These are phyloP conservation scores for Sakesphorus luctuosus DNA, from an alignment of 2,113 vertebrate species.

Conservation along the genomic window DNA sequence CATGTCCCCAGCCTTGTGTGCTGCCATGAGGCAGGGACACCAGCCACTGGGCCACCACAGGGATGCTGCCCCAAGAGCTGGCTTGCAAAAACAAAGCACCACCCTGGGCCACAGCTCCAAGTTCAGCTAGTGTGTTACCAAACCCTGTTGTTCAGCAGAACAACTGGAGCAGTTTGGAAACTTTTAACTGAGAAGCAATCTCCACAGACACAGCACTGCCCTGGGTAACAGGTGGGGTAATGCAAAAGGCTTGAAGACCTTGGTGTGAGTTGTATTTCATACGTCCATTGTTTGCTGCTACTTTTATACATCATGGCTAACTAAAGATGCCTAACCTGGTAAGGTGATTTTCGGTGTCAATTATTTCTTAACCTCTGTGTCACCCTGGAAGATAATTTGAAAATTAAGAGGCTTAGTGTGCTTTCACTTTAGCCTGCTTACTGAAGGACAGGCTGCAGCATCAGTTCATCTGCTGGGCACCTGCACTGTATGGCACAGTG, in stretches of 20 bases:
- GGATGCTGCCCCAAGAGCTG: neutral
- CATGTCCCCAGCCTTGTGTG: accelerated
- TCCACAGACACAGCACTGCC: neutral
- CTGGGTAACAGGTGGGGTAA: neutral
- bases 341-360: neutral
- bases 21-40: neutral
- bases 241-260: neutral
- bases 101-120: neutral
- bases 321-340: neutral
- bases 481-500: accelerated
- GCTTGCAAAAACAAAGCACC: accelerated
- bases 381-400: neutral
- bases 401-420: neutral
- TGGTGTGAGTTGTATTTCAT: neutral
- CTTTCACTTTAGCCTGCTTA: neutral
- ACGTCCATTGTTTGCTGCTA: accelerated
- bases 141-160: neutral
- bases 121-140: neutral
- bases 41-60: neutral
- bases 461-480: neutral
- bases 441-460: neutral
- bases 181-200: neutral
- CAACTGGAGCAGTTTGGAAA: neutral
- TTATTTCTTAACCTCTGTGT: neutral
- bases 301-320: neutral